Evolutionary conservation across 1,140 invertebrate species (phyloP), one percentile per base, ranked within the genome.

Genomic region (Micrasema longulum): DNA sequence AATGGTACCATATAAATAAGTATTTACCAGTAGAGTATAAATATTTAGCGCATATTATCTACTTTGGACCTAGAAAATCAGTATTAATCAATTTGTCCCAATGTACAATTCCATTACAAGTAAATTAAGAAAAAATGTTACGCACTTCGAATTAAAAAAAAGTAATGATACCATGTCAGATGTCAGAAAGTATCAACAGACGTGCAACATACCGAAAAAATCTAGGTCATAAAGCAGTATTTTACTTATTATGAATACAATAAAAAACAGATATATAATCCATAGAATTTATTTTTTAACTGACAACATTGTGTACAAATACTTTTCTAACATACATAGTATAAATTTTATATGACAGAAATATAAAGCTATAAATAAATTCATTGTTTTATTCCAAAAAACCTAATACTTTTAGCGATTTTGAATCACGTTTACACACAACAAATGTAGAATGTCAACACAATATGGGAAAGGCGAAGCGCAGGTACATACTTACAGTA

Each of bases 21-120:
- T 68, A 74, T 68, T 75, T 75, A 75, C 73, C 73, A 75, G 69
- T 75, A 75, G 73, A 71, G 38, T 60, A 71, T 69, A 71, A 65
- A 66, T 45, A 60, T 67, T 57, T 62, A 31, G 35, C 69, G 50
- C 47, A 38, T 67, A 55, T 66, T 67, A 63, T 70, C 47, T 69
- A 47, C 35, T 71, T 70, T 74, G 50, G 67, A 66, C 63, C 69
- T 74, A 66, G 64, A 48, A 48, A 70, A 73, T 63, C 72, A 74
- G 72, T 74, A 74, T 73, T 73, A 69, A 57, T 62, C 18, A 23
- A 64, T 23, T 23, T 36, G 38, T 53, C 20, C 36, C 20, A 48
- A 7, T 31, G 26, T n/a, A n/a, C n/a, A n/a, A n/a, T n/a, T n/a
- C n/a, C 26, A 31, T 31, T 31, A 31, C 26, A 31, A 7, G 7